These are phyloP conservation scores for Ahaetulla prasina DNA, from an alignment of 2,113 vertebrate genomes.

Conservation along the genomic window DNA sequence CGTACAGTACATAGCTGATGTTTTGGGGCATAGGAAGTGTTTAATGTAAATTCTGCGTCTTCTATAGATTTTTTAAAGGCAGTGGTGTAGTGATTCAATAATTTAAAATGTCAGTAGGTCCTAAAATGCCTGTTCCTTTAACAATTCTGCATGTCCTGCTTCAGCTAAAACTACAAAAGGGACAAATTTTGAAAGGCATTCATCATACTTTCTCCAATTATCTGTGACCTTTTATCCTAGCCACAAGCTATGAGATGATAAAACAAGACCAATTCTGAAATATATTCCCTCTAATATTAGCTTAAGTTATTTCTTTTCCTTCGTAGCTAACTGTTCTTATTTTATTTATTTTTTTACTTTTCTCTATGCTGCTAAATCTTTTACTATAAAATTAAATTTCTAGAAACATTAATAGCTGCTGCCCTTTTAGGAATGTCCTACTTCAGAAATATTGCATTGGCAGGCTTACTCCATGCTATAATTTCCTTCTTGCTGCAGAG, in stretches of 20 bases:
- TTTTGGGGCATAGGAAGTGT: neutral
- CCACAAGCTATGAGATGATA: slow-evolving; percentile 56
- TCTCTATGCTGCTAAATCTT: slow-evolving; percentile 46
- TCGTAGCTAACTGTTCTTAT: slow-evolving; percentile 30
- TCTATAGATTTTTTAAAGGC: neutral
- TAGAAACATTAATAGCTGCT: slow-evolving; percentile 53
- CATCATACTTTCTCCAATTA: slow-evolving; percentile 61
- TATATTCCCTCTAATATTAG: slow-evolving; percentile 57
- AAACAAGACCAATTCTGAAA: slow-evolving; percentile 53
- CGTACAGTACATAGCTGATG: neutral
- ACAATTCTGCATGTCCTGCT: slow-evolving; percentile 21
- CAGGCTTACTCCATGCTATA: slow-evolving; percentile 20
- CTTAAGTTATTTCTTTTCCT: slow-evolving; percentile 60
- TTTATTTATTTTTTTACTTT: slow-evolving; percentile 2
- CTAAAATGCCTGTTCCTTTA: slow-evolving; percentile 17
- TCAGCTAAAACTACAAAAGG: slow-evolving; percentile 37
- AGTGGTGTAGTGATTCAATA: neutral
- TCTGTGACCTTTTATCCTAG: slow-evolving; percentile 60
- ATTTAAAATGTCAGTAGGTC: neutral
- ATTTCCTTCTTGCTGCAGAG: slow-evolving; percentile 26
- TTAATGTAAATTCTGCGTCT: slow-evolving; percentile 20
- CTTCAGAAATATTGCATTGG: slow-evolving; percentile 55
- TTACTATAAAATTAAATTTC: slow-evolving; percentile 49
- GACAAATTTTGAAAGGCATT: slow-evolving; percentile 40
- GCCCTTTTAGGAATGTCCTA: slow-evolving; percentile 57